Conservation (phyloP, 2,888 invertebrate species). For the Cyrtodaria siliqua region DNA sequence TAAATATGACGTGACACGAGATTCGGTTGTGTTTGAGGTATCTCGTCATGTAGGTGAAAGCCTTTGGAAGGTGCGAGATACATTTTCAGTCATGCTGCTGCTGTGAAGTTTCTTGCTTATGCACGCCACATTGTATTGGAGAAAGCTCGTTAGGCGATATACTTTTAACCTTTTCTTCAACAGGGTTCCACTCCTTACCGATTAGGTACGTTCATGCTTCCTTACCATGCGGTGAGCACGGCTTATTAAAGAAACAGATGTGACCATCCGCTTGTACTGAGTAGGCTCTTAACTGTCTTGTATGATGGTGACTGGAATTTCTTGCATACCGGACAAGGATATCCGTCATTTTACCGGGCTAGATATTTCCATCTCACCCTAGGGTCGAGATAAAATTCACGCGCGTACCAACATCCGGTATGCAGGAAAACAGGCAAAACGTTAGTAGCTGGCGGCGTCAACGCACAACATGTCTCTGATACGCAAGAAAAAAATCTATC, state of each 20-base stretch:
- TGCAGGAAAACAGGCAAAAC: no score
- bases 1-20: conserved; percentile 1
- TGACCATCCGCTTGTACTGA: conserved; percentile 55
- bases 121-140: conserved; percentile 10
- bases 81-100: conserved; percentile 1
- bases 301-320: conserved; percentile 28
- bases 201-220: conserved; percentile 29
- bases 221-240: conserved; percentile 43
- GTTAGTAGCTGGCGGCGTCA: no score
- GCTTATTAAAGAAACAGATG: conserved; percentile 39
- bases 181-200: conserved; percentile 16
- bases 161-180: conserved; percentile 4
- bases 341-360: no score
- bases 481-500: no score
- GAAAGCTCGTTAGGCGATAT: conserved; percentile 5
- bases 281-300: conserved; percentile 39
- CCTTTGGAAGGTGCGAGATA: conserved; percentile 31
- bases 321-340: no score
- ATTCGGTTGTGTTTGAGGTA: conserved; percentile 9
- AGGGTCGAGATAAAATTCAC: no score
- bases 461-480: no score
- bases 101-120: not conserved
- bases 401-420: no score
- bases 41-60: conserved; percentile 44
- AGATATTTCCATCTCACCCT: no score